These are phyloP conservation scores for Panagrolaimus sp. DNA, from an alignment of 1,140 invertebrate species.

Conservation along the genomic window DNA sequence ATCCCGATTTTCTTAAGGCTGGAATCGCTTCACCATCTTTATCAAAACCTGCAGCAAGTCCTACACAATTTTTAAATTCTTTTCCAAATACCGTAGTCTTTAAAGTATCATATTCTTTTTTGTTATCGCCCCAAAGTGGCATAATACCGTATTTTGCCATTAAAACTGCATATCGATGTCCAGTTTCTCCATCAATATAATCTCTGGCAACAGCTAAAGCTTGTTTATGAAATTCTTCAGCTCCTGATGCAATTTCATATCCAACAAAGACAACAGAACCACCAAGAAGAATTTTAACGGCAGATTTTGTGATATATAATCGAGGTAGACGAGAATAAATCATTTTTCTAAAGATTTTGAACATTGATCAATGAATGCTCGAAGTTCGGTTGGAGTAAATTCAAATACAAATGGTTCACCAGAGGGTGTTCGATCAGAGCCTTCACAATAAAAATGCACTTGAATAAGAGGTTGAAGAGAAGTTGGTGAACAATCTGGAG, in stretches of 20 bases:
- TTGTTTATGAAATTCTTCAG: slow-evolving; percentile 27
- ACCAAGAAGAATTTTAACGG: slow-evolving; percentile 22
- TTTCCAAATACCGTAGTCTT: slow-evolving; percentile 31
- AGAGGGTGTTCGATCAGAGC: background rate
- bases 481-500: background rate
- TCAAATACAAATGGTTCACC: slow-evolving; percentile 28
- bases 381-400: slow-evolving; percentile 32
- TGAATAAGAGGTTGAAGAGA: slow-evolving; percentile 28
- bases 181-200: slow-evolving; percentile 30
- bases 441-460: slow-evolving; percentile 25
- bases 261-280: slow-evolving; percentile 17
- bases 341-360: background rate
- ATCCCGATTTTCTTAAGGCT: slow-evolving; percentile 77
- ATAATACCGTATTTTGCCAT: slow-evolving; percentile 29
- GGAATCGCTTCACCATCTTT: slow-evolving; percentile 86
- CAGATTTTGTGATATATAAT: slow-evolving; percentile 46
- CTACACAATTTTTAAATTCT: slow-evolving; percentile 37
- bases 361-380: slow-evolving; percentile 10
- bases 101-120: slow-evolving; percentile 32
- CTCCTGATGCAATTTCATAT: slow-evolving; percentile 17
- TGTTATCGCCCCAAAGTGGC: slow-evolving; percentile 17
- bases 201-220: slow-evolving; percentile 32
- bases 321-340: slow-evolving; percentile 42
- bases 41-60: slow-evolving; percentile 89
- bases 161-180: slow-evolving; percentile 27